Conservation (phyloP, 2,888 invertebrate species). For the Drosophila merina region DNA sequence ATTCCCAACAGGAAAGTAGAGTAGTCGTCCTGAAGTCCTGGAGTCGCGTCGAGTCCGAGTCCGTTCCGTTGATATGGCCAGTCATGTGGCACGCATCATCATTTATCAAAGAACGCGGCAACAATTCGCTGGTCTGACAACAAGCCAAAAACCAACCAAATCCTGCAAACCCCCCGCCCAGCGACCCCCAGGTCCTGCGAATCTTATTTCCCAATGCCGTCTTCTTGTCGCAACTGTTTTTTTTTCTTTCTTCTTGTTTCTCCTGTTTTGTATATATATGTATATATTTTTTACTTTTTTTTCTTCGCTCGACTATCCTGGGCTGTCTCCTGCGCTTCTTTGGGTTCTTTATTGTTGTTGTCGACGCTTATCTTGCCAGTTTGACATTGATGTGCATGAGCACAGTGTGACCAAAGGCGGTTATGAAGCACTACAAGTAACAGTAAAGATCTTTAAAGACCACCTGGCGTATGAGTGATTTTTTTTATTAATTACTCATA, state of each 20-base stretch:
- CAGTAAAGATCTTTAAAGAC: not conserved
- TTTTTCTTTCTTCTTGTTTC: not conserved
- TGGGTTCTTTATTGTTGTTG: conserved; percentile 20
- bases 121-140: conserved; percentile 57
- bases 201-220: conserved; percentile 44
- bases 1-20: not conserved
- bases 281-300: not conserved
- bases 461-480: not conserved
- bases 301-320: not conserved
- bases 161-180: not conserved
- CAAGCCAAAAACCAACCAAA: conserved; percentile 38
- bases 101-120: conserved; percentile 68
- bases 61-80: conserved; percentile 55
- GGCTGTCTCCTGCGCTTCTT: conserved; percentile 18
- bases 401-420: conserved; percentile 14
- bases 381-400: conserved; percentile 35
- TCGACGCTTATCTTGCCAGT: conserved; percentile 45
- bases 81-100: conserved; percentile 78
- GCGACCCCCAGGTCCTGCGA: not conserved
- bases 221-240: conserved; percentile 46
- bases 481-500: conserved; percentile 2
- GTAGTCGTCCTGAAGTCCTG: conserved; percentile 1
- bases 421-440: not conserved
- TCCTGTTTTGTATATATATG: conserved; percentile 2
- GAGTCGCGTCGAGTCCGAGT: conserved; percentile 10